These are phyloP conservation scores for Malthinus flaveolus DNA, from an alignment of 2,888 invertebrate genomes.

Conservation along the genomic window DNA sequence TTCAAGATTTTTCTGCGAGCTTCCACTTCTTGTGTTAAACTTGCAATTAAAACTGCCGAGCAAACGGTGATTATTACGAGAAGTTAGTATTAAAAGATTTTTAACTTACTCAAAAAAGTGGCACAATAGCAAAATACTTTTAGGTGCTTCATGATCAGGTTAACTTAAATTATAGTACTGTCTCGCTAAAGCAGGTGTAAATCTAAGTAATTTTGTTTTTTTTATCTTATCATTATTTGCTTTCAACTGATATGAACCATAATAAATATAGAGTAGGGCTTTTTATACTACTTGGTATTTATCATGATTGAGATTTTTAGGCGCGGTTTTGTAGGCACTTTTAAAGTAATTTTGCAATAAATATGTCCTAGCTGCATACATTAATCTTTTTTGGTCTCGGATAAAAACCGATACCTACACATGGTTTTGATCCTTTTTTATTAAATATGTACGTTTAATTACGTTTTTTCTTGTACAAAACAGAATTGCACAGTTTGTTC, in stretches of 20 bases:
- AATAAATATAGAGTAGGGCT: background rate
- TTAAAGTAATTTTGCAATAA: too few species aligned
- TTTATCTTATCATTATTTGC: conserved; percentile 21
- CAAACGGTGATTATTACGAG: background rate
- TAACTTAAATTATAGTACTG: background rate
- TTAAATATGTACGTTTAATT: too few species aligned
- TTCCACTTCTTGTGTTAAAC: conserved; percentile 70
- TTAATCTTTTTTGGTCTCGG: too few species aligned
- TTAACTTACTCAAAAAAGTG: conserved; percentile 13
- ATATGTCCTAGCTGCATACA: too few species aligned
- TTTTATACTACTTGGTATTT: too few species aligned
- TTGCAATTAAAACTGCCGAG: conserved; percentile 62
- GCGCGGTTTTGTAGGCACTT: too few species aligned
- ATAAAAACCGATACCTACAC: too few species aligned
- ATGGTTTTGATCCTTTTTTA: too few species aligned
- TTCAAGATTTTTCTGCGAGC: conserved; percentile 77
- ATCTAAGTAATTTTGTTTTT: conserved; percentile 39
- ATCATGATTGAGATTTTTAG: too few species aligned
- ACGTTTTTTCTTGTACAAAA: too few species aligned
- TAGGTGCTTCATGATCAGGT: conserved; percentile 7
- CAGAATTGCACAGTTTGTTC: too few species aligned
- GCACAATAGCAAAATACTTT: conserved; percentile 8
- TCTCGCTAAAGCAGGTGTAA: background rate
- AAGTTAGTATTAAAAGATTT: background rate
- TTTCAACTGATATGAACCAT: conserved; percentile 1